Base-by-base conservation (phyloP, 1,140 invertebrate genomes). In the Drosophila jambulina region DNA sequence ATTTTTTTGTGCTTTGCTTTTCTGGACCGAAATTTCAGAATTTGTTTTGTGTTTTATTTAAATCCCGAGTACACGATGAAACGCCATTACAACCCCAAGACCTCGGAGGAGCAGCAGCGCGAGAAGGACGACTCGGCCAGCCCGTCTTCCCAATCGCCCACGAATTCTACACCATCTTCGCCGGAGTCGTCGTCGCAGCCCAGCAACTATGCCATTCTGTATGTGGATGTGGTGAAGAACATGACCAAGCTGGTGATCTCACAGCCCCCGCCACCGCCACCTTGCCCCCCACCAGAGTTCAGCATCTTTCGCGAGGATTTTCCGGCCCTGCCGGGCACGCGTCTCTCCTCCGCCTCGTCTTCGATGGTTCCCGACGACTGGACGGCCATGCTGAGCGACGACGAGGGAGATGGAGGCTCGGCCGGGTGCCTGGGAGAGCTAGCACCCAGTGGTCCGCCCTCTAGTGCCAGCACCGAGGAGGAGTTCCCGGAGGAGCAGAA, bases 151-250 rank as follows among this genome's bases (percentile, higher is more conserved):
- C 62, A 23, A 40, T 83, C 68, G 57, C 64, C 36, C 8, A n/a
- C 21, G 2, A 54, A 54, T 25, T 56, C 53, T 5, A 17, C 62
- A 2, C 9, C 19, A 7, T 51, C 65, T 5, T 43, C 68, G 29
- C 53, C 51, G 12, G 42, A 67, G 12, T 19, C 46, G 9, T n/a
- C 40, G 12, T 23, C 56, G 56, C 46, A 27, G 36, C 13, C 48
- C 21, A 25, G 27, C 10, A 36, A 32, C 12, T 77, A 40, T 8
- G 25, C 48, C 13, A 13, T 58, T 15, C 36, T 82, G 1, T 90
- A 90, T 19, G 85, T 90, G 53, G 85, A 90, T 77, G 85, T 90
- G 53, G 81, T 90, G 0, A 88, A 85, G 60, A 90, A 90, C 19
- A 65, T 74, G 60, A 34, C 75, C n/a, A 72, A 65, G 7, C 7